Conservation (phyloP, 2,888 invertebrate species). For the Caprella mutica region DNA sequence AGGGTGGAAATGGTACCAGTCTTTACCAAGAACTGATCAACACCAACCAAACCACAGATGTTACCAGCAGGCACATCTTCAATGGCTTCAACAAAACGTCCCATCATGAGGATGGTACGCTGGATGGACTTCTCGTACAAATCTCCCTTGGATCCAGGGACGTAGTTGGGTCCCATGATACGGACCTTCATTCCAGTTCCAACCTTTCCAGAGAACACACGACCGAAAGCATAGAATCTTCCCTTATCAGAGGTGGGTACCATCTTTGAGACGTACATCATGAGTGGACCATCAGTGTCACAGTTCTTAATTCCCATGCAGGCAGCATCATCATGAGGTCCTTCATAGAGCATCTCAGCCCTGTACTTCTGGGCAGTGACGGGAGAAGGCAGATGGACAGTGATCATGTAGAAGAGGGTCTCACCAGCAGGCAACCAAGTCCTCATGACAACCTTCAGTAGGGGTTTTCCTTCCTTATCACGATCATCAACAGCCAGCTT, state of each 20-base stretch:
- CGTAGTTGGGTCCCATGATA: slow-evolving; percentile 98
- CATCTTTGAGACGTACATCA: slow-evolving; percentile 99
- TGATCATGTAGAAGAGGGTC: slow-evolving; percentile 99
- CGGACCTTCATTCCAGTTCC: slow-evolving; percentile 85
- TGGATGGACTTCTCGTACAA: slow-evolving; percentile 98
- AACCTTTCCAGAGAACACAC: slow-evolving; percentile 94
- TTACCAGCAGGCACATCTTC: slow-evolving; percentile 98
- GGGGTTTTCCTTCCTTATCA: slow-evolving; percentile 89
- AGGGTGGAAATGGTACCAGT: slow-evolving; percentile 98
- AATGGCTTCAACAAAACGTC: slow-evolving; percentile 97
- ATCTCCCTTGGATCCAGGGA: slow-evolving; percentile 97
- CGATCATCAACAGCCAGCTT: slow-evolving; percentile 86
- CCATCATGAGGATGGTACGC: slow-evolving; percentile 99
- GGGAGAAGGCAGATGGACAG: slow-evolving; percentile 97
- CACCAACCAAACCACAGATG: slow-evolving; percentile 99
- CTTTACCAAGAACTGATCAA: slow-evolving; percentile 98
- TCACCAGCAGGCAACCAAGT: slow-evolving; percentile 99
- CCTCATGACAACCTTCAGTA: slow-evolving; percentile 96
- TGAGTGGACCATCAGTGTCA: slow-evolving; percentile 91
- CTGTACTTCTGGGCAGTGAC: slow-evolving; percentile 98
- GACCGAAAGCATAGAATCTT: slow-evolving; percentile 99
- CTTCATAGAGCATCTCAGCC: slow-evolving; percentile 99
- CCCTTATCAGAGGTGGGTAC: slow-evolving; percentile 99
- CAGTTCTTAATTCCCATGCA: slow-evolving; percentile 84
- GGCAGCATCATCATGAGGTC: slow-evolving; percentile 90